Evolutionary conservation across 2,888 invertebrate species (phyloP).

Genomic region (Cataglyphis livida): DNA sequence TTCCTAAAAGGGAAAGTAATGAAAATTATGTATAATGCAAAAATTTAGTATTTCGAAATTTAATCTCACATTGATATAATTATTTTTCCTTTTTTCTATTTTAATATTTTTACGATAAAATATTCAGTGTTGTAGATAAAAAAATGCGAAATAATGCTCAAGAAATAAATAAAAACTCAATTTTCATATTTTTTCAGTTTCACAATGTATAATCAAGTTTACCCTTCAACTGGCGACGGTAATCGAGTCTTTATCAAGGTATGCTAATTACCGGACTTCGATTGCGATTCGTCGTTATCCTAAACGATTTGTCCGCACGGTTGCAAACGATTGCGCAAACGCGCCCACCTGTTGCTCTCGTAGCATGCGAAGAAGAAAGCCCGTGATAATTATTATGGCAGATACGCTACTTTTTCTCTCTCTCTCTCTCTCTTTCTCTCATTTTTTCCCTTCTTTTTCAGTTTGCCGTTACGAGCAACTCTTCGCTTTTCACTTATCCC

Average conservation of each 20-base stretch:
- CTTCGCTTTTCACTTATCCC: neutral
- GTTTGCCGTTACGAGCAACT: neutral
- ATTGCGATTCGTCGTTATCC: slow-evolving; percentile 79
- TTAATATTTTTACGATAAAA: neutral
- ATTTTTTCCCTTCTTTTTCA: slow-evolving; percentile 34
- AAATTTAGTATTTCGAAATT: neutral
- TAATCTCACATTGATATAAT: neutral
- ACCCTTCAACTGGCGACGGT: slow-evolving; percentile 65
- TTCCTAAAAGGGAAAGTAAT: neutral
- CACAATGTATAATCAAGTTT: slow-evolving; percentile 28
- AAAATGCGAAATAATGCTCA: neutral
- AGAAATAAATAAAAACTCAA: neutral
- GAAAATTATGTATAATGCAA: neutral
- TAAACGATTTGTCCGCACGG: slow-evolving; percentile 78
- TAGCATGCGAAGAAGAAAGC: slow-evolving; percentile 67
- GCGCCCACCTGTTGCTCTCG: slow-evolving; percentile 77
- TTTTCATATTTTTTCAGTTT: slow-evolving; percentile 11
- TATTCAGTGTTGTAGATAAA: neutral
- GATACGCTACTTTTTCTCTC: slow-evolving; percentile 27
- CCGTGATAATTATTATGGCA: slow-evolving; percentile 77
- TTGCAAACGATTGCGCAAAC: slow-evolving; percentile 76
- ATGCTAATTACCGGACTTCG: slow-evolving; percentile 74
- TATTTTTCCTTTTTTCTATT: neutral
- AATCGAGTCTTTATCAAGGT: slow-evolving; percentile 72
- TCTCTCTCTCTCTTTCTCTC: neutral